Conservation (phyloP, 2,113 vertebrate species). For the Rhynchomys soricoides region DNA sequence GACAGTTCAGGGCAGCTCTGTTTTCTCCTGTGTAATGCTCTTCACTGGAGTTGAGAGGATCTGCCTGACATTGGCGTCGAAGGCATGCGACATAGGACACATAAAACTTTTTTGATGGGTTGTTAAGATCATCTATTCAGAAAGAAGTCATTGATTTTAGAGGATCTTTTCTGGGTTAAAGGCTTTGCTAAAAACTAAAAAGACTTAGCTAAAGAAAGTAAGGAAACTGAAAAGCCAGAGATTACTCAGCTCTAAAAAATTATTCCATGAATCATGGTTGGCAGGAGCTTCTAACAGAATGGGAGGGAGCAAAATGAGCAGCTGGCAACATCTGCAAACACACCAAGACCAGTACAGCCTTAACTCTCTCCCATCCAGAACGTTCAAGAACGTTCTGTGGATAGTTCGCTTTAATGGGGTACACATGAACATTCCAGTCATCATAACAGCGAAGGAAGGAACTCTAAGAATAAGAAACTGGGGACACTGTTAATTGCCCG, state of each 20-base stretch:
- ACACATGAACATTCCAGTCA: not conserved
- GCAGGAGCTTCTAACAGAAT: conserved; percentile 84
- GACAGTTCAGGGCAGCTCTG: conserved; percentile 40
- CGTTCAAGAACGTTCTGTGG: conserved; percentile 47
- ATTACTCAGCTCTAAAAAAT: conserved; percentile 90
- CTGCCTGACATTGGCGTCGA: conserved; percentile 42
- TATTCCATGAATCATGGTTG: conserved; percentile 90
- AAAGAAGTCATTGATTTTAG: conserved; percentile 76
- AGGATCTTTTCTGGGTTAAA: conserved; percentile 78
- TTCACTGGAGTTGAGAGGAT: conserved; percentile 51
- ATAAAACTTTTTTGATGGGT: conserved; percentile 62
- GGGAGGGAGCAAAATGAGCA: conserved; percentile 78
- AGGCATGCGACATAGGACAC: conserved; percentile 43
- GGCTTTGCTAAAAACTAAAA: conserved; percentile 81
- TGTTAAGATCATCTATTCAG: conserved; percentile 61
- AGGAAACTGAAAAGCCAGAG: conserved; percentile 86
- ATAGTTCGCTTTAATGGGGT: not conserved
- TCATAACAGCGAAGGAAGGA: not conserved
- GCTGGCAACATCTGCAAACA: conserved; percentile 87
- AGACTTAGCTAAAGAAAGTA: conserved; percentile 80
- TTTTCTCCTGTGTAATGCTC: conserved; percentile 34
- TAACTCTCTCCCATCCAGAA: conserved; percentile 81
- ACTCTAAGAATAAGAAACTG: not conserved
- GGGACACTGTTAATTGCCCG: not conserved
- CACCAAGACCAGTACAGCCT: conserved; percentile 75